Evolutionary conservation across 2,113 vertebrate genomes (phyloP).

Genomic region (Probosciger aterrimus): DNA sequence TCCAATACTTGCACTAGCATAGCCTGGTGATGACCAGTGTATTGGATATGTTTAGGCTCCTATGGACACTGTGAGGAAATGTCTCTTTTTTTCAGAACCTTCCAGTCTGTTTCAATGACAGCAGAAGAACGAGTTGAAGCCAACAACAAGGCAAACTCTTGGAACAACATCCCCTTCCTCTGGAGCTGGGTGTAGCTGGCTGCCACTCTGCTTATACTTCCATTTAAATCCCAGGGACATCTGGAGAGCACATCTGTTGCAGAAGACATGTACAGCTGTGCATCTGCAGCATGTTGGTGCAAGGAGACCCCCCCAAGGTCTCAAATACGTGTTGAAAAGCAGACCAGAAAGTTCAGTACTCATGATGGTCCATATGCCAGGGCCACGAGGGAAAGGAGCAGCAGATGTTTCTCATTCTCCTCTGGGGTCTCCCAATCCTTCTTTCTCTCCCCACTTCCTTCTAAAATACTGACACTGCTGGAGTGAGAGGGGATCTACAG

Average conservation of each 20-base stretch:
- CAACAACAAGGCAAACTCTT: not conserved
- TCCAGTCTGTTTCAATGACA: not conserved
- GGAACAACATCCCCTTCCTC: not conserved
- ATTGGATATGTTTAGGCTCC: rapidly evolving
- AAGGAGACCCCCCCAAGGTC: not conserved
- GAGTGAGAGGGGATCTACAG: not conserved
- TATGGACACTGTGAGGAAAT: not conserved
- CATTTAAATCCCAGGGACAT: not conserved
- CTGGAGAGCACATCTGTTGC: slow-evolving; percentile 37
- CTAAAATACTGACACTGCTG: not conserved
- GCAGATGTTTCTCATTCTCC: slow-evolving; percentile 9
- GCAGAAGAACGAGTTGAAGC: not conserved
- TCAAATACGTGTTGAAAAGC: not conserved
- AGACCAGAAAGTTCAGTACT: not conserved
- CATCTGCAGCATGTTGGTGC: not conserved
- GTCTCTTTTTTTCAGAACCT: not conserved
- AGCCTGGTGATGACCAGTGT: not conserved
- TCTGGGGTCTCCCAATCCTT: not conserved
- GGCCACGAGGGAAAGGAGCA: not conserved
- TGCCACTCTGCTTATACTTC: not conserved
- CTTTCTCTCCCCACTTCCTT: not conserved
- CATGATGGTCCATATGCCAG: not conserved
- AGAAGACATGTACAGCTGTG: not conserved
- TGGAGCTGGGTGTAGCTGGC: not conserved
- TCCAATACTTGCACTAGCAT: rapidly evolving